Evolutionary conservation across 2,113 vertebrate species (phyloP).

Genomic region (Arenaria interpres): DNA sequence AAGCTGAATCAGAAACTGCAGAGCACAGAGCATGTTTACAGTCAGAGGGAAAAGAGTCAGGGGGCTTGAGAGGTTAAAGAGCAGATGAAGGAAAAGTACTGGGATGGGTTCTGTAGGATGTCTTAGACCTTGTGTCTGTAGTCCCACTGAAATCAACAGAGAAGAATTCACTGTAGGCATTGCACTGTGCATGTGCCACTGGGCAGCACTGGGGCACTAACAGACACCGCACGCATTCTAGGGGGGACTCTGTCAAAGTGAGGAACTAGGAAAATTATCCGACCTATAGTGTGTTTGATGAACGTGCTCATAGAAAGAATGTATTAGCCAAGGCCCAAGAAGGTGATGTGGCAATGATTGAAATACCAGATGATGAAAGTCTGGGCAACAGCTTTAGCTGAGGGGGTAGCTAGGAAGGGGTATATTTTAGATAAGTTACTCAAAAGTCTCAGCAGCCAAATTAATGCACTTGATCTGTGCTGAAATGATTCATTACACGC

Average conservation of each 20-base stretch:
- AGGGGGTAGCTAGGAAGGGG: background rate
- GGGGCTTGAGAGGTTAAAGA: background rate
- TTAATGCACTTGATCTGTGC: background rate
- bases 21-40: background rate
- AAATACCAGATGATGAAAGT: background rate
- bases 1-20: background rate
- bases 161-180: background rate
- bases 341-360: background rate
- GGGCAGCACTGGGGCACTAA: background rate
- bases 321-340: background rate
- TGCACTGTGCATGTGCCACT: background rate
- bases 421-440: background rate
- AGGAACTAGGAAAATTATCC: background rate
- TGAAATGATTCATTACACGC: background rate
- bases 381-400: constrained; percentile 12
- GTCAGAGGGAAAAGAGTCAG: background rate
- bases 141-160: background rate
- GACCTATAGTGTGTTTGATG: background rate
- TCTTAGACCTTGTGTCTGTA: background rate
- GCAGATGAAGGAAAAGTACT: background rate
- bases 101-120: background rate
- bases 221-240: background rate
- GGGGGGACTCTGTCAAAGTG: background rate
- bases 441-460: background rate
- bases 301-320: background rate